Conservation (phyloP, 2,113 vertebrate genomes). For the Calypte anna region DNA sequence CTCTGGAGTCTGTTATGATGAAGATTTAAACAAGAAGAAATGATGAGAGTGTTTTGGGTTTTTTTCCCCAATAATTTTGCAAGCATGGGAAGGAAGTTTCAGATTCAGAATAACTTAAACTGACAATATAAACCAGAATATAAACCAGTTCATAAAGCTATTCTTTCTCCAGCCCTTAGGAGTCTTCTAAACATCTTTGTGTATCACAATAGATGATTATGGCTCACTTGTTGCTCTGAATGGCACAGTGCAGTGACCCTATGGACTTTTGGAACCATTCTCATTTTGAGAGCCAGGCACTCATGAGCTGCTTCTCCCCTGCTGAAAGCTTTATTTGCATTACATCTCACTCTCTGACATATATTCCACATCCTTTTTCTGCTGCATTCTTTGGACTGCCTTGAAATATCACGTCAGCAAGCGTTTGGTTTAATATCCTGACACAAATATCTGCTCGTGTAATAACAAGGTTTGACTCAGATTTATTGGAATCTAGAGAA, state of each 20-base stretch:
- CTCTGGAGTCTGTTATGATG: constrained; percentile 55
- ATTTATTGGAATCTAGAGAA: constrained; percentile 14
- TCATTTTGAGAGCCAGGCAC: not conserved
- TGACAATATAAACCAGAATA: not conserved
- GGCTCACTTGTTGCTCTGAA: not conserved
- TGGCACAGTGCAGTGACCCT: not conserved
- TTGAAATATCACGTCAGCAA: constrained; percentile 3
- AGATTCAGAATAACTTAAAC: not conserved
- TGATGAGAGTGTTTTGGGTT: constrained; percentile 46
- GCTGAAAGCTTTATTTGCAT: not conserved
- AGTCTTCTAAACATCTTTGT: constrained; percentile 12
- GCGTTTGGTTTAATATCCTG: not conserved
- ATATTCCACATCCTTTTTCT: constrained; percentile 9
- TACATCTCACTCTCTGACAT: constrained; percentile 45
- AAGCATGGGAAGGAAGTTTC: not conserved
- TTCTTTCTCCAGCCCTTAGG: not conserved
- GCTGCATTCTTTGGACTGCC: constrained; percentile 9
- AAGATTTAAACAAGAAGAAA: constrained; percentile 52
- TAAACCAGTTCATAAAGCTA: not conserved
- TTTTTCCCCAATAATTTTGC: not conserved
- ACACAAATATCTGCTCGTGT: not conserved
- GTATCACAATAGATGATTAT: not conserved
- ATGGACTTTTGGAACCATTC: not conserved
- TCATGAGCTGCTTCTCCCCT: not conserved
- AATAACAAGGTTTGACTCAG: not conserved